Base-by-base conservation (phyloP, 2,113 vertebrate genomes). In the Cardinalis cardinalis region DNA sequence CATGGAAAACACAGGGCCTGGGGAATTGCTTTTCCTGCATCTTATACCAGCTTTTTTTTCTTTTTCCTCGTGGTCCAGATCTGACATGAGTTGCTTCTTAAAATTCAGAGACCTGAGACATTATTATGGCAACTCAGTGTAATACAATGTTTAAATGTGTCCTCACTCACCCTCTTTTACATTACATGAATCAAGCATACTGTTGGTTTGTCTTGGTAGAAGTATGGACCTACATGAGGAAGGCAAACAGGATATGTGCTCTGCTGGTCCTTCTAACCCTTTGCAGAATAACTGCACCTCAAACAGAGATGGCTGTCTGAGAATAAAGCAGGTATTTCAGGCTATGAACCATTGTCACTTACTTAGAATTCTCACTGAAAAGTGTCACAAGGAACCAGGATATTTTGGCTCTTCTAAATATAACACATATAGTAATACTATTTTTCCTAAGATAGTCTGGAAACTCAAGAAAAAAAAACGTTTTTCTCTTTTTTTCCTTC, bases 81-180 rank as follows among this genome's bases (percentile, higher is more conserved):
- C 12, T 73, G 38, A 31, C 8, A 25, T 2, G 23, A 0, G 0
- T 41, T 80, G 6, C 14, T 77, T 68, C 43, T 64, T 75, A 41
- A 75, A 81, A 74, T n/a, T 68, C n/a, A 41, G 70, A 66, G 20
- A 65, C 25, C 26, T 46, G 46, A 68, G 23, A 83, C 2, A 26
- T 49, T 77, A 29, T 56, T 53, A 19, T 38, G 48, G 12, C 38
- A 73, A 48, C 12, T 68, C 29, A 16, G 5, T 56, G 21, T 56
- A 88, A 53, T 48, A 15, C 3, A 26, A 6, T 9, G 11, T 25
- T 88, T 75, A 53, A 60, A 88, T 58, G 16, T 78, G 9, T 5
- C 43, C 17, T 69, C 43, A 17, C 7, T 63, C 38, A 36, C 11
- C 7, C 1, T 88, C 34, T 60, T 80, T 56, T 4, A 3, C 16